These are phyloP conservation scores for Baryphthengus martii DNA, from an alignment of 2,113 vertebrate species.

Conservation along the genomic window DNA sequence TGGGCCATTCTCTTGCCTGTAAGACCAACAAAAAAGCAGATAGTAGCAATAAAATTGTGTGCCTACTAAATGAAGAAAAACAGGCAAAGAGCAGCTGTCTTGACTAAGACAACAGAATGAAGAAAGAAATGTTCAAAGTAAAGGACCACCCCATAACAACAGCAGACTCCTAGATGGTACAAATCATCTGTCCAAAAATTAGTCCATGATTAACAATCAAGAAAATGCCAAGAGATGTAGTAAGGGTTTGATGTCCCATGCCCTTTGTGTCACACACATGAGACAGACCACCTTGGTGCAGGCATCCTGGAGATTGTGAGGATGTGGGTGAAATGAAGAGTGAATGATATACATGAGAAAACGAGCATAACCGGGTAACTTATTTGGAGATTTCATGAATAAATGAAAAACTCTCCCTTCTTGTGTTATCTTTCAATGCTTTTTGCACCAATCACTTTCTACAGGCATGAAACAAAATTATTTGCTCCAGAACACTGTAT, in stretches of 20 bases:
- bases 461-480: neutral
- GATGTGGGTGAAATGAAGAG: neutral
- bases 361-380: neutral
- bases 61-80: neutral
- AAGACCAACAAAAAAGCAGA: neutral
- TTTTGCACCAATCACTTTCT: neutral
- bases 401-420: neutral
- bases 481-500: neutral
- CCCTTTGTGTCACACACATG: neutral
- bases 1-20: neutral
- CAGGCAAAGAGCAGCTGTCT: neutral
- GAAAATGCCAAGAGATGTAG: neutral
- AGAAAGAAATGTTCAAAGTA: neutral
- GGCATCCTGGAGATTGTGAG: neutral
- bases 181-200: neutral
- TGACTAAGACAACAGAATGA: neutral
- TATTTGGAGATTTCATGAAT: neutral
- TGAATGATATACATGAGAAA: neutral
- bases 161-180: neutral
- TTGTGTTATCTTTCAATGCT: neutral
- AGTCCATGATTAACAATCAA: neutral
- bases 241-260: neutral
- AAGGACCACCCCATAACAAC: neutral
- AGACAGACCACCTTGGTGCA: neutral
- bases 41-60: rapidly evolving